Conservation (phyloP, 2,888 invertebrate species). For the Palloptera scutellata region DNA sequence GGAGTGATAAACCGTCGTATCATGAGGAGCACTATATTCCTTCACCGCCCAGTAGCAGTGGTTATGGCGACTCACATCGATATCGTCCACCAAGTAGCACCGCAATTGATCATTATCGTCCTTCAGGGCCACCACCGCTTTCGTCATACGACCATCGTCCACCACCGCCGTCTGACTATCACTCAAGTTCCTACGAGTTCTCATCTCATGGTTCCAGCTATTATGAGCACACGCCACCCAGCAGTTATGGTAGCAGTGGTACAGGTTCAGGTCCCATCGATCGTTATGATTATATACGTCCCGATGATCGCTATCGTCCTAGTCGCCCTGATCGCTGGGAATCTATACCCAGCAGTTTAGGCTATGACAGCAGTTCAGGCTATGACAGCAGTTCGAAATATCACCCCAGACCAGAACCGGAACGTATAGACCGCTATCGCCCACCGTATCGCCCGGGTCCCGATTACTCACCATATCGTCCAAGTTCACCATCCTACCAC, state of each 20-base stretch:
- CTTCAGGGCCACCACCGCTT: constrained; percentile 48
- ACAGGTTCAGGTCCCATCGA: constrained; percentile 53
- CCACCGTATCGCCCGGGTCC: constrained; percentile 57
- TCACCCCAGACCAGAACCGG: constrained; percentile 49
- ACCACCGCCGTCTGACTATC: constrained; percentile 51
- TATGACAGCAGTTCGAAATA: constrained; percentile 34
- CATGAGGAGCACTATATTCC: constrained; percentile 48
- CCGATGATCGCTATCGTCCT: constrained; percentile 51
- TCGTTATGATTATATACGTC: constrained; percentile 56
- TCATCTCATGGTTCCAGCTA: constrained; percentile 57
- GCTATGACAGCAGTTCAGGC: constrained; percentile 49
- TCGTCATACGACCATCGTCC: constrained; percentile 55
- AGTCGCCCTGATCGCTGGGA: constrained; percentile 58
- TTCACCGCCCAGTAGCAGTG: constrained; percentile 41
- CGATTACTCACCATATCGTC: constrained; percentile 57
- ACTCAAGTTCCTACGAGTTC: constrained; percentile 55
- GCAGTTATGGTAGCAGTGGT: constrained; percentile 52
- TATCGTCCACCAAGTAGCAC: constrained; percentile 52
- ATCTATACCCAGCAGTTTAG: constrained; percentile 58
- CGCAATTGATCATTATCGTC: constrained; percentile 57
- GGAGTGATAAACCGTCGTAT: constrained; percentile 42
- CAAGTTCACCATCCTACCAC: constrained; percentile 35
- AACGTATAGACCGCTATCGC: constrained; percentile 54
- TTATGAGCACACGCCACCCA: constrained; percentile 57
- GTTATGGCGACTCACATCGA: constrained; percentile 48